These are phyloP conservation scores for Hoplodrina ambigua DNA, from an alignment of 2,888 invertebrate species.

Conservation along the genomic window DNA sequence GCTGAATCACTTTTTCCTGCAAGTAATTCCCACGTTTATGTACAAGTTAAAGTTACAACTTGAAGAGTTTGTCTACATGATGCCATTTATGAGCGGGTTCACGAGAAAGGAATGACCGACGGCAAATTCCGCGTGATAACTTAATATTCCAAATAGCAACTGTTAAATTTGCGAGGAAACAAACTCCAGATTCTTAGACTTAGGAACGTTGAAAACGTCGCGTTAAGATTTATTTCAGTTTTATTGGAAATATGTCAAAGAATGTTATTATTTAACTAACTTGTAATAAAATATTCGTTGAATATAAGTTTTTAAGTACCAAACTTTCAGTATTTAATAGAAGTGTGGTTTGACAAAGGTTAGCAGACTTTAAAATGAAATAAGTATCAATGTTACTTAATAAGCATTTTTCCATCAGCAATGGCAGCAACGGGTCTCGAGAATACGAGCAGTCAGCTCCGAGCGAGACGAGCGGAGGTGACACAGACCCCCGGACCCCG, in stretches of 20 bases:
- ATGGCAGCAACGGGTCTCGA: slow-evolving; percentile 83
- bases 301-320: not conserved
- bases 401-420: slow-evolving; percentile 68
- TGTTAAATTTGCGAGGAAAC: slow-evolving; percentile 4
- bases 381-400: not conserved
- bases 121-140: slow-evolving; percentile 12
- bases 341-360: not conserved
- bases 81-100: slow-evolving; percentile 11
- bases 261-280: too few relatives aligned
- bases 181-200: slow-evolving; percentile 1
- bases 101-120: slow-evolving; percentile 28
- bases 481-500: slow-evolving; percentile 78
- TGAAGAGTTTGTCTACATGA: slow-evolving; percentile 32
- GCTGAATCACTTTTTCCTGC: slow-evolving; percentile 41
- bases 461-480: slow-evolving; percentile 82
- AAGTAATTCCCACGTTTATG: slow-evolving; percentile 35
- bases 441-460: slow-evolving; percentile 87
- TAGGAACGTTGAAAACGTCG: slow-evolving; percentile 10
- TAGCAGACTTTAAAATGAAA: not conserved
- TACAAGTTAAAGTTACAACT: slow-evolving; percentile 32
- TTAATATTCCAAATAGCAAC: slow-evolving; percentile 17
- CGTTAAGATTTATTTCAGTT: not conserved
- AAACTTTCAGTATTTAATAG: not conserved
- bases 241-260: not conserved
- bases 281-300: not conserved